Conservation (phyloP, 2,797 vertebrate genomes). For the Chloroceryle inda region DNA sequence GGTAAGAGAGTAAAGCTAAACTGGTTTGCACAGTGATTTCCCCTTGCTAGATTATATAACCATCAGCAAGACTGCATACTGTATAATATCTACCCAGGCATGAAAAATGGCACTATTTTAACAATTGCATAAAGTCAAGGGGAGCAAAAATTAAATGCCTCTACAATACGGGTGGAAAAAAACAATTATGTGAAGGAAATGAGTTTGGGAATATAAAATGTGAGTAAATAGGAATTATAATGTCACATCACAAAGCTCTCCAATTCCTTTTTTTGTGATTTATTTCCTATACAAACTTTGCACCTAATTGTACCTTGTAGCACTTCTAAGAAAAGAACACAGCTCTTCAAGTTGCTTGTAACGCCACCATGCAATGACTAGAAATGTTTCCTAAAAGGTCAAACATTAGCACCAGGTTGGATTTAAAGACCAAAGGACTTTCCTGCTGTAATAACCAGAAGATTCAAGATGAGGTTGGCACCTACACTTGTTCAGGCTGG, state of each 20-base stretch:
- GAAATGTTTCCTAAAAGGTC: background rate
- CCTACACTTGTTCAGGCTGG: background rate
- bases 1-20: constrained; percentile 12
- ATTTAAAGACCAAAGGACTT: background rate
- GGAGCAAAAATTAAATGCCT: constrained; percentile 10
- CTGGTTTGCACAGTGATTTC: background rate
- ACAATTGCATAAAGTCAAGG: background rate
- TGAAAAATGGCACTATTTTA: background rate
- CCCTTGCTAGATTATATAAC: background rate
- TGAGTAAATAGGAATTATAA: background rate
- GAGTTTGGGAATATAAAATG: background rate
- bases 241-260: background rate
- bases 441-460: background rate
- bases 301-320: background rate
- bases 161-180: background rate
- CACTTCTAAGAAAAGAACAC: background rate
- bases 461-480: background rate
- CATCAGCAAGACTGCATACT: background rate
- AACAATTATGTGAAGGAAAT: constrained; percentile 17
- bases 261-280: background rate
- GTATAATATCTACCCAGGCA: background rate
- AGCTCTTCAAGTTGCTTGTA: background rate
- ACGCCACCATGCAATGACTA: background rate
- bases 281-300: background rate
- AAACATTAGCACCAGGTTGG: background rate